Evolutionary conservation across 2,797 vertebrate genomes (phyloP).

Genomic region (Tiaroga cobitis): DNA sequence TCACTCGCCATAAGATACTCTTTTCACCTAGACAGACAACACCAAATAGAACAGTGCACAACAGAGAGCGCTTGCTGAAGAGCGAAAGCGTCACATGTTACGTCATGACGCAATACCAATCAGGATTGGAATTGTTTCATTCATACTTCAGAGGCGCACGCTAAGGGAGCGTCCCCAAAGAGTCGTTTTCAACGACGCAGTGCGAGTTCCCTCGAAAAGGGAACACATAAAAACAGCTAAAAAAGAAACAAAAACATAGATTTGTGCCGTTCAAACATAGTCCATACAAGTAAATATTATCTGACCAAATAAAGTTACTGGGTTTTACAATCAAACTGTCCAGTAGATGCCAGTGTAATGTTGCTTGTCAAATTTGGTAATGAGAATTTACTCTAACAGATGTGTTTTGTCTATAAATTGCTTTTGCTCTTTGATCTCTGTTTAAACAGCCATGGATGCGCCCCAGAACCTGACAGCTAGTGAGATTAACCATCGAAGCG

Average conservation of each 20-base stretch:
- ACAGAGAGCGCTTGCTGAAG: no score
- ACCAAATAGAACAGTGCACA: no score
- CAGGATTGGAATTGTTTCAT: no score
- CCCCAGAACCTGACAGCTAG: constrained; percentile 92
- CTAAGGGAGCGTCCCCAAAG: no score
- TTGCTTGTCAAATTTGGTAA: constrained; percentile 1
- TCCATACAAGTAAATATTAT: background rate
- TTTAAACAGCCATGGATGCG: constrained; percentile 87
- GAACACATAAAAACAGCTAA: background rate
- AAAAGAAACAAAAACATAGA: background rate
- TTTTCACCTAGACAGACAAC: no score
- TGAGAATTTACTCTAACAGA: background rate
- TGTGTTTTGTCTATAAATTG: constrained; percentile 20
- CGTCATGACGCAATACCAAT: no score
- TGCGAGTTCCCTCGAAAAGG: no score
- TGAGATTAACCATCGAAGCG: constrained; percentile 91
- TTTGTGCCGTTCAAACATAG: background rate
- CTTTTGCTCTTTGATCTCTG: constrained; percentile 28
- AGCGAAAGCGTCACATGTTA: no score
- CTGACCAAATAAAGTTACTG: background rate
- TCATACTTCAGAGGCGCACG: no score
- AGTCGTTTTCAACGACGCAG: no score
- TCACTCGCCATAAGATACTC: no score
- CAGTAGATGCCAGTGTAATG: background rate
- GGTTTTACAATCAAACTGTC: background rate